Conservation (phyloP, 2,113 vertebrate species). For the Pygathrix nemaeus region DNA sequence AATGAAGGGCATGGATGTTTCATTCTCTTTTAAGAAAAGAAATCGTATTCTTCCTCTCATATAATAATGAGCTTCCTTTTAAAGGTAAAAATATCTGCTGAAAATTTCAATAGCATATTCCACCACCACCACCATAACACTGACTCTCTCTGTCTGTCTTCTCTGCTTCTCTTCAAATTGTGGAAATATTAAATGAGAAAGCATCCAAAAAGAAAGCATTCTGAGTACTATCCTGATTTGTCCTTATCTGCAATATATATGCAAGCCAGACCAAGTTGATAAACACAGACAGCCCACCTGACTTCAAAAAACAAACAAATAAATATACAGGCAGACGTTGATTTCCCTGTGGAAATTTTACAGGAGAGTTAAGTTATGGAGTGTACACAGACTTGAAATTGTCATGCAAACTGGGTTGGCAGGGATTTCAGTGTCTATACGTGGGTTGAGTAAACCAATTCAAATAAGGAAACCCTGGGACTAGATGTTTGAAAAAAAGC, state of each 20-base stretch:
- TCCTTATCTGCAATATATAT: conserved; percentile 72
- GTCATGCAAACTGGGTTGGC: conserved; percentile 59
- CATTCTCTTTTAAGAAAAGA: neutral
- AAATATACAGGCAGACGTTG: conserved; percentile 61
- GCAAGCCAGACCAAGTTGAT: conserved; percentile 55
- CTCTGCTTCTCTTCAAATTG: neutral
- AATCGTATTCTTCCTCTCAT: neutral
- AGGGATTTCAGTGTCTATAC: conserved; percentile 52
- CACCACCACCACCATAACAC: neutral
- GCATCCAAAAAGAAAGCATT: conserved; percentile 32
- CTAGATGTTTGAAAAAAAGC: conserved; percentile 38
- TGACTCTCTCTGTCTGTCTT: neutral
- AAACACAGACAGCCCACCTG: conserved; percentile 67
- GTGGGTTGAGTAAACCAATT: conserved; percentile 57
- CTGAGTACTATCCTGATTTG: conserved; percentile 37
- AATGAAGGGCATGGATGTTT: neutral
- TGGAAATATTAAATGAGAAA: conserved; percentile 41
- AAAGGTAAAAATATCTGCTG: neutral
- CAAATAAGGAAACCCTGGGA: conserved; percentile 43
- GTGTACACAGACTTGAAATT: conserved; percentile 67
- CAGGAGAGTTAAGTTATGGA: conserved; percentile 67
- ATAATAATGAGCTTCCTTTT: neutral
- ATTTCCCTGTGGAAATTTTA: conserved; percentile 76
- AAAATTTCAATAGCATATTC: neutral
- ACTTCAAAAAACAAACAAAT: conserved; percentile 74